These are phyloP conservation scores for Nomada hirtipes DNA, from an alignment of 2,888 invertebrate genomes.

Conservation along the genomic window DNA sequence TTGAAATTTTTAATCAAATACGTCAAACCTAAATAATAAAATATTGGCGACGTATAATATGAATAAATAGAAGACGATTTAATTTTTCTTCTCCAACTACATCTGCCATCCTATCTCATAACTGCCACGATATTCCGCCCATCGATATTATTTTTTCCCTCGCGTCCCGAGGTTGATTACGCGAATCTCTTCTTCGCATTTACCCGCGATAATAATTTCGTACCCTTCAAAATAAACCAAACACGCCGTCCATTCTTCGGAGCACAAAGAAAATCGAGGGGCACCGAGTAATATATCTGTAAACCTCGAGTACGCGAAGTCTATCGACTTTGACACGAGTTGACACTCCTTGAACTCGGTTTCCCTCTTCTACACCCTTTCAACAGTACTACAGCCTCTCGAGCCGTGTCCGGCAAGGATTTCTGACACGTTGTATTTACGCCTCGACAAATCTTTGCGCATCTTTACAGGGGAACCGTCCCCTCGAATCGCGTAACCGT, in stretches of 20 bases:
- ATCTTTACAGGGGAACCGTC: not conserved
- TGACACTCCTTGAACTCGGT: conserved; percentile 28
- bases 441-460: conserved; percentile 17
- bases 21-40: too few species aligned
- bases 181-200: too few species aligned
- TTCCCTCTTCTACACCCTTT: conserved; percentile 24
- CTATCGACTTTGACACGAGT: conserved; percentile 3
- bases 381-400: conserved; percentile 16
- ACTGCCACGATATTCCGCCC: too few species aligned
- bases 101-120: too few species aligned
- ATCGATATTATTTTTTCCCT: too few species aligned
- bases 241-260: not conserved
- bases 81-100: too few species aligned
- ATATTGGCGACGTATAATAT: too few species aligned
- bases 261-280: not conserved
- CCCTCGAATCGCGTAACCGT: not conserved
- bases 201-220: too few species aligned
- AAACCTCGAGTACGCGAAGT: not conserved
- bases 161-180: too few species aligned
- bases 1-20: too few species aligned
- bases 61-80: too few species aligned
- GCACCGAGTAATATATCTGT: not conserved
- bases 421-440: conserved; percentile 16
- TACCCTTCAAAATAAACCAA: too few species aligned
- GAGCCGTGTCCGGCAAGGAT: conserved; percentile 26